Conservation (phyloP, 2,888 invertebrate genomes). For the Agrotis puta region DNA sequence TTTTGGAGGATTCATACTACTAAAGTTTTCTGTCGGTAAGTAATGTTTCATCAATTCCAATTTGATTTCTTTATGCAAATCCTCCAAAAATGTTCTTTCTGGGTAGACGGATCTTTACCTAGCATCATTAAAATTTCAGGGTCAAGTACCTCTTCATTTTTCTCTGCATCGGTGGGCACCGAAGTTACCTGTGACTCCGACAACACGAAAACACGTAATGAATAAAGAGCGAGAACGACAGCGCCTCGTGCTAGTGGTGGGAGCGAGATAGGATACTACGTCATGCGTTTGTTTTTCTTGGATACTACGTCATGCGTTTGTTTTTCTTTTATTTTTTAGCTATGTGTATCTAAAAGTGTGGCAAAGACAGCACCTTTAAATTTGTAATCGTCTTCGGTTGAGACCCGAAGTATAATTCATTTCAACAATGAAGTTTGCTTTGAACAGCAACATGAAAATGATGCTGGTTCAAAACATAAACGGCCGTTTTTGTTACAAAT, state of each 20-base stretch:
- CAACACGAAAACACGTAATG: no score
- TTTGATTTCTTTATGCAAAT: slow-evolving; percentile 4
- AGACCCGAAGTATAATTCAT: no score
- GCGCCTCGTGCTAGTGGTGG: no score
- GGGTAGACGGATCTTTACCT: not conserved
- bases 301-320: no score
- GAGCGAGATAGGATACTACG: no score
- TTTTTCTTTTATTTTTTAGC: no score
- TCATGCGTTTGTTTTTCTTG: no score
- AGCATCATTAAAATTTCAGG: not conserved
- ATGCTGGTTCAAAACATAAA: slow-evolving; percentile 37
- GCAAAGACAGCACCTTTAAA: no score
- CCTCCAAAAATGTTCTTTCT: slow-evolving; percentile 4
- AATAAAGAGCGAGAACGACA: no score
- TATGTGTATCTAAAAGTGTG: no score
- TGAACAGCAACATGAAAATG: not conserved
- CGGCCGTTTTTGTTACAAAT: no score
- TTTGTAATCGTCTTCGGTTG: no score
- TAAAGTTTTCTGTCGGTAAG: slow-evolving; percentile 9
- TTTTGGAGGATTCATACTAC: not conserved
- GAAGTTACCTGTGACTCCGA: not conserved
- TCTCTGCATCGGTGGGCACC: not conserved
- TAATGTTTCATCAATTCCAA: slow-evolving; percentile 4
- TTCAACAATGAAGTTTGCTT: slow-evolving; percentile 20
- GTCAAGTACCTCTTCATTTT: not conserved